phyloP scores from a whole-genome alignment of 2,888 invertebrate species.

The Baccha elongata region DNA sequence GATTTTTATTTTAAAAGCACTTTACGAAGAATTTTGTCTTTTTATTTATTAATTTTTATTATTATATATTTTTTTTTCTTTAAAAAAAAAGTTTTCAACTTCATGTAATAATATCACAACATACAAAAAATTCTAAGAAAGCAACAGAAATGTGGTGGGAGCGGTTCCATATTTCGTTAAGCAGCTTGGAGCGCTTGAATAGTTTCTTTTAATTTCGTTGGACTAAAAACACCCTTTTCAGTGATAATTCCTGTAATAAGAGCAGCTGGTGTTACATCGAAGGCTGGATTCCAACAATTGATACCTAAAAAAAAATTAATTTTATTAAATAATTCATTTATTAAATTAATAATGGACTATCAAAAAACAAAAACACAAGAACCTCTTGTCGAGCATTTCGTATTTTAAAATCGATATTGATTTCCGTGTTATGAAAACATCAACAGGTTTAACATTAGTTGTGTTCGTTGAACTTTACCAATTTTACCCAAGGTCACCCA shows the following conservation, averaged over 20 bases:
- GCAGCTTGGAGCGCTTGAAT: constrained; percentile 74
- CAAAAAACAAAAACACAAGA: too few species aligned
- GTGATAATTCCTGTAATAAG: constrained; percentile 97
- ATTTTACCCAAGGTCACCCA: too few species aligned
- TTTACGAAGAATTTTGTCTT: constrained; percentile 56
- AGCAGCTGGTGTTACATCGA: constrained; percentile 97
- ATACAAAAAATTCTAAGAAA: constrained; percentile 66
- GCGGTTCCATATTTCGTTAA: constrained; percentile 34
- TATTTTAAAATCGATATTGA: too few species aligned
- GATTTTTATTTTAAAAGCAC: constrained; percentile 29
- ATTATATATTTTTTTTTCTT: constrained; percentile 27
- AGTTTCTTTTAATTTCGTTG: constrained; percentile 82
- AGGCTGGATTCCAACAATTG: constrained; percentile 98
- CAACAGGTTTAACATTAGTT: too few species aligned
- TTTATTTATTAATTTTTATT: constrained; percentile 25
- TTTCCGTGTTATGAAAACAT: too few species aligned
- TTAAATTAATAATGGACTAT: too few species aligned
- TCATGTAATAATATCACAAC: constrained; percentile 72
- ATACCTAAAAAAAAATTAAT: constrained; percentile 87
- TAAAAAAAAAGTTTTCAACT: constrained; percentile 49
- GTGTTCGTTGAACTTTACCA: too few species aligned
- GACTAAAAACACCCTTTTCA: constrained; percentile 92
- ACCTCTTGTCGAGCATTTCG: too few species aligned
- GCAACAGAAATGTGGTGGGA: constrained; percentile 54
- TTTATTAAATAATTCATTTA: background rate